Evolutionary conservation across 2,113 vertebrate species (phyloP), one percentile per base, ranked within the genome.

Genomic region (Macroglossus sobrinus): DNA sequence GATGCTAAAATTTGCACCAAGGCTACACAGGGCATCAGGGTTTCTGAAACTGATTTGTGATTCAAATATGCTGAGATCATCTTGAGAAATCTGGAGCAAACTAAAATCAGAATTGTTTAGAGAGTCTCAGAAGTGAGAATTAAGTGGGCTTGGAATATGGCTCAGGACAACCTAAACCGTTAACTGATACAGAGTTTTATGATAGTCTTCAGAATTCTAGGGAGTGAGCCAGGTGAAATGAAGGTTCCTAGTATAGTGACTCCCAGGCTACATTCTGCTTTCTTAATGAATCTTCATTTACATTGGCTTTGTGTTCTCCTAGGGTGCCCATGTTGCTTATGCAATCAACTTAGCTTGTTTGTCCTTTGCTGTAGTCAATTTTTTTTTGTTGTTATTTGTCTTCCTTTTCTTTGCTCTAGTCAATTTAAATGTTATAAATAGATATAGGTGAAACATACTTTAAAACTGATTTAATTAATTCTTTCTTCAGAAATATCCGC

Each of bases 401-500:
- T 50, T 50, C 13, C 13, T 50, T 50, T 50, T 15, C 16, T 50
- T 50, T 92, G 69, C 74, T 88, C 38, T 53, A 55, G 21, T 63
- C 59, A 28, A 63, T 63, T 63, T 63, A 63, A 63, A 28, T 28
- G 35, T n/a, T 69, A 45, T 12, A 92, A 78, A 74, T 43, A 74
- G 19, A 57, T 33, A n/a, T 47, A 80, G 40, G 68, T 21, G 22
- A 55, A 91, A 81, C 71, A 50, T n/a, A 15, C 1, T 50, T 69
- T 89, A 59, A 95, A 66, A 45, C 3, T 87, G 43, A 74, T 50
- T 88, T 96, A 14, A 24, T 94, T 89, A 79, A 43, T 97, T 97
- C 57, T 91, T 50, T 94, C 94, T 98, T 84, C 57, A 99, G 98
- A 96, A 91, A 3, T 61, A 5, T 80, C 98, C 45, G 98, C 97